phyloP scores from a whole-genome alignment of 1,140 invertebrate genomes.

The Diorhabda elongata region DNA sequence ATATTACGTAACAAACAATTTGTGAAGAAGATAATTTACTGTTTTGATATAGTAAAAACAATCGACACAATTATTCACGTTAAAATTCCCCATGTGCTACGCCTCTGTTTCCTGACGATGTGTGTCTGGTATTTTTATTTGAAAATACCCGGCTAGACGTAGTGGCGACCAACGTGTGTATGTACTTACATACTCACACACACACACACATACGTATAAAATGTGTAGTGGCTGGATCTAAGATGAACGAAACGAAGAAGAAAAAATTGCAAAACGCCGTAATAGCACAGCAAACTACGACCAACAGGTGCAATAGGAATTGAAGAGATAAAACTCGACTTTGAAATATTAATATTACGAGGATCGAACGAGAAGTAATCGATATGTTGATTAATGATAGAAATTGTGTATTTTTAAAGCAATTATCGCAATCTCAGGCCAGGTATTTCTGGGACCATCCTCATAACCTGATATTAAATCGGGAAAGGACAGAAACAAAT shows the following conservation, averaged over 20 bases:
- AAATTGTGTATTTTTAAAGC: too few species aligned
- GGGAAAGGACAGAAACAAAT: too few species aligned
- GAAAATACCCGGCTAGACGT: slow-evolving; percentile 11
- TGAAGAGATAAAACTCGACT: not conserved
- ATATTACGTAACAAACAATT: too few species aligned
- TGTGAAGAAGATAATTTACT: too few species aligned
- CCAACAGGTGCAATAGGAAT: not conserved
- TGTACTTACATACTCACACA: not conserved
- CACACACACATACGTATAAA: not conserved
- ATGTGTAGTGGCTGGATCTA: slow-evolving; percentile 1
- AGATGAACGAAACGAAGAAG: not conserved
- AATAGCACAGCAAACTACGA: not conserved
- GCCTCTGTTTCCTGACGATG: slow-evolving; percentile 4
- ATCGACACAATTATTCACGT: too few species aligned
- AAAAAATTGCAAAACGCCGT: slow-evolving; percentile 1
- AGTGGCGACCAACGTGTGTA: slow-evolving; percentile 6
- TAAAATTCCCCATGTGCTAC: not conserved
- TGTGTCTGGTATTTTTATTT: slow-evolving; percentile 14
- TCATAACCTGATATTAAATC: too few species aligned
- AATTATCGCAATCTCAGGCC: too few species aligned
- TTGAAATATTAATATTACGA: too few species aligned
- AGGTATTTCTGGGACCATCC: too few species aligned
- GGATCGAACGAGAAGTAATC: too few species aligned
- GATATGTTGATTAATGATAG: too few species aligned
- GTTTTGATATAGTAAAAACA: too few species aligned